These are phyloP conservation scores for Psococerastis gibbosa DNA, from an alignment of 2,888 invertebrate genomes.

Conservation along the genomic window DNA sequence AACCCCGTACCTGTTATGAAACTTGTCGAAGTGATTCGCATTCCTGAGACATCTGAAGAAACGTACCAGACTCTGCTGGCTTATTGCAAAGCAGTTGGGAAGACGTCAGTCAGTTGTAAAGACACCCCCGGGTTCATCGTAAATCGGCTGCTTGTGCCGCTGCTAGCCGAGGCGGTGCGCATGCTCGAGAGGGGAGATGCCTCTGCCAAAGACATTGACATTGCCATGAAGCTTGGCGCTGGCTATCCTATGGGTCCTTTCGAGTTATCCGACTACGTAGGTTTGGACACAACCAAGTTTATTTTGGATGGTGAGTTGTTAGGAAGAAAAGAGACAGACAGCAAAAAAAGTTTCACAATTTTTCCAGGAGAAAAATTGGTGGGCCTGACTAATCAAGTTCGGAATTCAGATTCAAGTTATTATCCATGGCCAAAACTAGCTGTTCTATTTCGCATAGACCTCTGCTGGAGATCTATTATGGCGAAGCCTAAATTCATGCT, in stretches of 20 bases:
- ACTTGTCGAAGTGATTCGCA: conserved; percentile 38
- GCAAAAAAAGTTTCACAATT: not conserved
- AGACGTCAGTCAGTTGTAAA: conserved; percentile 35
- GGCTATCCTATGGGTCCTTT: conserved; percentile 42
- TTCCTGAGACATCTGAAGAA: conserved; percentile 32
- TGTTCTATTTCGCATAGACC: too few relatives aligned
- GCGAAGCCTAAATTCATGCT: too few relatives aligned
- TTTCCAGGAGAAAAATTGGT: too few relatives aligned
- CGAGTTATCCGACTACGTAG: conserved; percentile 36
- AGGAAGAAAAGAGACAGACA: not conserved
- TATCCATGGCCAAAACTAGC: too few relatives aligned
- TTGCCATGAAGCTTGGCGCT: conserved; percentile 41
- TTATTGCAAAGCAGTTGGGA: conserved; percentile 35
- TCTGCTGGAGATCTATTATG: too few relatives aligned
- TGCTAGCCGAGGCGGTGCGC: conserved; percentile 35
- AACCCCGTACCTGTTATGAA: conserved; percentile 45
- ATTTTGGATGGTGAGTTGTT: conserved; percentile 32
- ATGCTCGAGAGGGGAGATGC: conserved; percentile 33
- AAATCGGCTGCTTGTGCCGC: conserved; percentile 38
- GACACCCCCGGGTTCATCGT: conserved; percentile 45
- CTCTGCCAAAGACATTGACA: conserved; percentile 33
- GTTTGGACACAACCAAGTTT: conserved; percentile 35
- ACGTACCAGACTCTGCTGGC: conserved; percentile 29
- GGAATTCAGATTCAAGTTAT: too few relatives aligned
- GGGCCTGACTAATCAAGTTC: too few relatives aligned